Percentiles rank a stretch among this genome's conserved stretches.
Evolutionary conservation across 1,140 invertebrate species (phyloP).

Genomic region (Saccostrea glomerata): DNA sequence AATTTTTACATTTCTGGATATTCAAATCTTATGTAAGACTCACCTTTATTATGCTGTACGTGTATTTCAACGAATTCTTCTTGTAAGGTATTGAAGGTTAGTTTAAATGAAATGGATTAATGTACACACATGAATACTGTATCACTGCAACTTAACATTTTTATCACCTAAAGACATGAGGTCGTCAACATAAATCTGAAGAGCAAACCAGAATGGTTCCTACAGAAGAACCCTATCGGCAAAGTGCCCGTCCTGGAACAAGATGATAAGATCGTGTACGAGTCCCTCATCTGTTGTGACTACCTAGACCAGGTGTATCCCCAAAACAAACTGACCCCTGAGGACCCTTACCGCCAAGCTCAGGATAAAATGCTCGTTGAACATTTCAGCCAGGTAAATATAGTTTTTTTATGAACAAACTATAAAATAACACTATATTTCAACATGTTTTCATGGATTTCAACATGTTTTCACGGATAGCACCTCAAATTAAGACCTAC

Average conservation of each 20-base stretch:
- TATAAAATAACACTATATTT: too few relatives aligned
- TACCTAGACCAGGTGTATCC: slow-evolving; percentile 90
- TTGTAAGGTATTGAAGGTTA: too few relatives aligned
- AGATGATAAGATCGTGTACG: slow-evolving; percentile 84
- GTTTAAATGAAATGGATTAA: too few relatives aligned
- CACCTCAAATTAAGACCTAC: too few relatives aligned
- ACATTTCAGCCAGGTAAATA: slow-evolving; percentile 68
- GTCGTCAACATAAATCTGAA: slow-evolving; percentile 84
- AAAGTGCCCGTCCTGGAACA: slow-evolving; percentile 91
- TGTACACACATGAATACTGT: too few relatives aligned
- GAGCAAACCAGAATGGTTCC: slow-evolving; percentile 91
- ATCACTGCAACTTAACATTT: neutral
- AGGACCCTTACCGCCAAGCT: slow-evolving; percentile 87
- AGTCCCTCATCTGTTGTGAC: slow-evolving; percentile 90
- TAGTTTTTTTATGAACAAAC: too few relatives aligned
- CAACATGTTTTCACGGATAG: too few relatives aligned
- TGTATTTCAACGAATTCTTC: too few relatives aligned
- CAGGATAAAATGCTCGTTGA: slow-evolving; percentile 90
- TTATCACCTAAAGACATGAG: slow-evolving; percentile 63
- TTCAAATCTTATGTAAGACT: too few relatives aligned
- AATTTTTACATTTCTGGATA: too few relatives aligned
- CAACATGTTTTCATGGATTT: too few relatives aligned
- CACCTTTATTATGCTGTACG: too few relatives aligned
- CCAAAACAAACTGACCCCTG: slow-evolving; percentile 84
- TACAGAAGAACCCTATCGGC: slow-evolving; percentile 85